Evolutionary conservation across 2,113 vertebrate species (phyloP).

Genomic region (Forbesichthys papilliferus): DNA sequence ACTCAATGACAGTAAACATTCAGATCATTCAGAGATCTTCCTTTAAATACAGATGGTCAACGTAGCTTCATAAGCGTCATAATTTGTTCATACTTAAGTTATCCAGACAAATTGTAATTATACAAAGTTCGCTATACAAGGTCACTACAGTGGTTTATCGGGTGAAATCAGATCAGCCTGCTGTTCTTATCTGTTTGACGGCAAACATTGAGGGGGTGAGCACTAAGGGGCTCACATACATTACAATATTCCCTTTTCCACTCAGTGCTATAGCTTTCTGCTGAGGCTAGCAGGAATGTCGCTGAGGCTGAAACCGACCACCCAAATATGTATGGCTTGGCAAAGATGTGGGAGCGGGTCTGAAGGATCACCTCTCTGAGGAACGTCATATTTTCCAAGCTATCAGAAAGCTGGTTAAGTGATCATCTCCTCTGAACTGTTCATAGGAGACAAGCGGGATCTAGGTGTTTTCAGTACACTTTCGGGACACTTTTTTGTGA

Average conservation of each 20-base stretch:
- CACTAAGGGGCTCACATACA: constrained; percentile 33
- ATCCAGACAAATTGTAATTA: no score
- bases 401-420: constrained; percentile 44
- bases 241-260: constrained; percentile 59
- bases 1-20: neutral
- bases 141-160: no score
- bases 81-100: no score
- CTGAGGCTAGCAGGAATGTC: constrained; percentile 61
- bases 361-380: constrained; percentile 40
- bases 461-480: neutral
- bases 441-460: neutral
- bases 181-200: constrained; percentile 15
- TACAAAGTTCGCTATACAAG: no score
- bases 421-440: constrained; percentile 34
- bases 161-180: constrained; percentile 8
- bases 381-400: constrained; percentile 63
- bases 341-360: constrained; percentile 45
- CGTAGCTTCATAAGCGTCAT: no score
- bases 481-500: no score
- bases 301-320: constrained; percentile 39
- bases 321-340: constrained; percentile 66
- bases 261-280: constrained; percentile 55
- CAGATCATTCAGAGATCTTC: neutral
- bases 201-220: neutral
- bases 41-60: no score